A percentile compares a stretch with the other conserved stretches of the same genome.
These are phyloP conservation scores for Aspidiotus rigidus DNA, from an alignment of 2,888 invertebrate genomes.

Conservation along the genomic window DNA sequence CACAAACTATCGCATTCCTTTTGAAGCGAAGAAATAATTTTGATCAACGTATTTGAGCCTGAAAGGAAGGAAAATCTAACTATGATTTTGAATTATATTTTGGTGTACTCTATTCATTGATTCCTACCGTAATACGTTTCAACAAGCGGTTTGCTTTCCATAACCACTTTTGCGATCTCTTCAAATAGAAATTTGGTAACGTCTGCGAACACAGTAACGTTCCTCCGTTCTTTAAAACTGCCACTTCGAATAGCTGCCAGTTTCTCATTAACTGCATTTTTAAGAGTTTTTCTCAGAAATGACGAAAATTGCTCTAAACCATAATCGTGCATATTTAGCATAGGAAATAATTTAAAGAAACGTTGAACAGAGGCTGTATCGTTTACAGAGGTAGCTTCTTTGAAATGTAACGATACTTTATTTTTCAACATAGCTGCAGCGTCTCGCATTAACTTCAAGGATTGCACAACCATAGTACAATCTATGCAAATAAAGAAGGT, in stretches of 20 bases:
- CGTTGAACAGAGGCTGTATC: conserved; percentile 85
- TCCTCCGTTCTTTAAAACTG: conserved; percentile 55
- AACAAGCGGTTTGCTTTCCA: conserved; percentile 78
- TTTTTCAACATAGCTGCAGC: conserved; percentile 62
- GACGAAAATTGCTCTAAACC: conserved; percentile 80
- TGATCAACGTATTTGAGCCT: conserved; percentile 57
- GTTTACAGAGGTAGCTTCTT: conserved; percentile 78
- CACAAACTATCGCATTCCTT: conserved; percentile 65
- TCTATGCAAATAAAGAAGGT: conserved; percentile 42
- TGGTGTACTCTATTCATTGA: background rate
- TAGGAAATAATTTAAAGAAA: conserved; percentile 93
- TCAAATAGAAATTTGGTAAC: conserved; percentile 76
- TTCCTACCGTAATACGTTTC: conserved; percentile 70
- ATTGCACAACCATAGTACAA: conserved; percentile 60
- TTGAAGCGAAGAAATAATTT: conserved; percentile 63
- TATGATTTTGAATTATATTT: background rate
- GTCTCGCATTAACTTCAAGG: conserved; percentile 62
- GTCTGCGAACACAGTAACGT: conserved; percentile 72
- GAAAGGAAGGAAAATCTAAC: background rate
- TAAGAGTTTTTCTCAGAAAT: conserved; percentile 54
- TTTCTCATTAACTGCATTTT: conserved; percentile 62
- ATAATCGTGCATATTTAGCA: conserved; percentile 81
- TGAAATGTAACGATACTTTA: conserved; percentile 71
- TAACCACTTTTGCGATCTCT: conserved; percentile 70
- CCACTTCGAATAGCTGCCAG: conserved; percentile 57